phyloP scores from a whole-genome alignment of 2,797 vertebrate genomes.

The Rhinichthys osculus region DNA sequence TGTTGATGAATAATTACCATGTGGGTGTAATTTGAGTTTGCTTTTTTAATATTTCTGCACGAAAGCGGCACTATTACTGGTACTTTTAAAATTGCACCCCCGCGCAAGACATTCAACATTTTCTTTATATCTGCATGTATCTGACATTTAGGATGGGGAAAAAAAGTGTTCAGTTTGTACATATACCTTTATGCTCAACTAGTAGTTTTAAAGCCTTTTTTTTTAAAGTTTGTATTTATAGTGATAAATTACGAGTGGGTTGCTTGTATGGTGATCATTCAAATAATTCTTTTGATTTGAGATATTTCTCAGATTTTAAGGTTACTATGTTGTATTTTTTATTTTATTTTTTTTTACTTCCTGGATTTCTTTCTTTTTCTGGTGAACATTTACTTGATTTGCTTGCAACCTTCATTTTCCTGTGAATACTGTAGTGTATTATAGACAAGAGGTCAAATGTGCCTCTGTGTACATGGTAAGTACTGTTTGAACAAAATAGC shows the following conservation, averaged over 20 bases:
- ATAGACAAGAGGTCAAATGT: conserved; percentile 73
- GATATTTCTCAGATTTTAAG: conserved; percentile 44
- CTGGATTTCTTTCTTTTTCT: conserved; percentile 32
- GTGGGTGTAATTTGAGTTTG: conserved; percentile 30
- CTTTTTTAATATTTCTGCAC: conserved; percentile 45
- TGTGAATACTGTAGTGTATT: conserved; percentile 65
- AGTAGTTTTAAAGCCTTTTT: conserved; percentile 72
- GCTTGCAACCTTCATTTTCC: conserved; percentile 38
- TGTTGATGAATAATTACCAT: conserved; percentile 43
- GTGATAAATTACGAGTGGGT: conserved; percentile 64
- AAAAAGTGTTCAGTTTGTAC: conserved; percentile 75
- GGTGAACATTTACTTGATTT: conserved; percentile 45
- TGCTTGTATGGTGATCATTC: conserved; percentile 68
- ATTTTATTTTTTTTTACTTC: not conserved
- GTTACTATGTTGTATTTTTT: conserved; percentile 9
- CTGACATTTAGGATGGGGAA: conserved; percentile 65
- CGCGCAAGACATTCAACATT: conserved; percentile 57
- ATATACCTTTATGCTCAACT: conserved; percentile 70
- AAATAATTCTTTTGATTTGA: conserved; percentile 51
- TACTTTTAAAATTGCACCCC: conserved; percentile 48
- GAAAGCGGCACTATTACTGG: conserved; percentile 54
- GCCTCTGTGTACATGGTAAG: conserved; percentile 70
- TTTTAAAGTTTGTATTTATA: conserved; percentile 77
- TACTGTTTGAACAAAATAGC: conserved; percentile 67
- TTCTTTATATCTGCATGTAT: conserved; percentile 77